Percentiles rank a stretch among this genome's conserved stretches.
These are phyloP conservation scores for Protobothrops flavoviridis DNA, from an alignment of 2,113 vertebrate species.

Conservation along the genomic window DNA sequence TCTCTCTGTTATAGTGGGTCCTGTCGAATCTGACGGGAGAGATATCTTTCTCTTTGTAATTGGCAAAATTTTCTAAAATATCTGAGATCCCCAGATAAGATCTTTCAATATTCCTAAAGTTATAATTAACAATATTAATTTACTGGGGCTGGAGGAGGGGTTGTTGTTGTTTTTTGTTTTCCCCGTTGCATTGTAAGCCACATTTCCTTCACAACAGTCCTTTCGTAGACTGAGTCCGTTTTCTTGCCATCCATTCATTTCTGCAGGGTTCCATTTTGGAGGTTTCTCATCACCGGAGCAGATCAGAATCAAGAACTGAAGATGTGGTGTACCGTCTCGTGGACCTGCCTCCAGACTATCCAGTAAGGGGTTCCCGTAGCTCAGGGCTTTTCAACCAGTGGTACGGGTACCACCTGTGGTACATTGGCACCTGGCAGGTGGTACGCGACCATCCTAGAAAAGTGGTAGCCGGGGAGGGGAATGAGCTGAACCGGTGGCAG, in stretches of 20 bases:
- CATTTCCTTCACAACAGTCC: background rate
- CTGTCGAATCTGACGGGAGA: background rate
- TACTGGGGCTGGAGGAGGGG: background rate
- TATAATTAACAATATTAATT: background rate
- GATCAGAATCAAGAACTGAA: conserved; percentile 96
- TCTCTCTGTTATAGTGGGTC: background rate
- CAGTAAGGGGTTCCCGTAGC: conserved; percentile 66
- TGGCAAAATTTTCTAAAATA: background rate
- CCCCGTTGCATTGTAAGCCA: background rate
- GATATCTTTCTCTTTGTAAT: background rate
- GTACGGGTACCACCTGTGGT: no score
- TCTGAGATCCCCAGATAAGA: background rate
- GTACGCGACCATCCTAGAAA: no score
- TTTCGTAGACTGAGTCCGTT: background rate
- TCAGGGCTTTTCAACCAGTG: no score
- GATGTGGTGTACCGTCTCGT: conserved; percentile 98
- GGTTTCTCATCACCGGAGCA: conserved; percentile 95
- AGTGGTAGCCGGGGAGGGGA: no score
- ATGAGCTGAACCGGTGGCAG: no score
- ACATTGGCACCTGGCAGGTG: no score
- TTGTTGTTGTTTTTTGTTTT: no score
- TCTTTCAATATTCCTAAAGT: background rate
- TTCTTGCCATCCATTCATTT: conserved; percentile 17
- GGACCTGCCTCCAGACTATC: conserved; percentile 95
- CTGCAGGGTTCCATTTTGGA: conserved; percentile 93